Base-by-base conservation (phyloP, 2,888 invertebrate species). In the Muschampia plurimacula region DNA sequence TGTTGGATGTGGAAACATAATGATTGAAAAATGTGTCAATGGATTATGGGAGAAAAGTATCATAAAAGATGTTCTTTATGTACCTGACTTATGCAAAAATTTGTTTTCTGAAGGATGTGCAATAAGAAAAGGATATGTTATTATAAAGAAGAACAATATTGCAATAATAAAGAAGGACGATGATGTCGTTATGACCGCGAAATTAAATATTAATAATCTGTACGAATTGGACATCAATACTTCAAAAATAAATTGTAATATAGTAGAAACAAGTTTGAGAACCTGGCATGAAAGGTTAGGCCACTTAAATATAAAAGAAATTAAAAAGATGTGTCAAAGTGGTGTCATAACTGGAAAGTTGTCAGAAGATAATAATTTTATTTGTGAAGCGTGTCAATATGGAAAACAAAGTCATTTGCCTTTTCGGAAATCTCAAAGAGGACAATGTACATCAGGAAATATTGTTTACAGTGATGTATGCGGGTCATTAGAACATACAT, bases 1-100 rank as follows among this genome's bases (percentile, higher is more conserved):
- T 52, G 1, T 12, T 15, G 52, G 52, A 52, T 52, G 15, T 52
- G 52, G 52, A 52, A 52, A 52, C 8, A 52, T 52, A 52, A 15
- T 52, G 15, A 52, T 52, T 52, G 52, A 52, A 52, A 52, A 52
- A 52, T 52, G 15, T 52, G 52, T 52, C 6, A 52, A 52, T 52
- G 52, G 52, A 15, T 5, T 52, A 15, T 52, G 52, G 52, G 52
- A 52, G n/a, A n/a, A 49, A 49, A 49, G 52, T 52, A 15, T 52
- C 10, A 15, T 52, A 7, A 52, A 7, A 15, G 52, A 52, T 52
- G n/a, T 52, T 15, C 52, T 52, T 15, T 52, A 52, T 52, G 52
- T 52, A 15, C 52, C 52, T 52, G 52, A 52, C 15, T 15, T 52
- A 15, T 15, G 52, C 2, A 52, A 15, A 52, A 52, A 52, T 8